Base-by-base conservation (phyloP, 2,113 vertebrate genomes). In the Amblyornis subalaris region DNA sequence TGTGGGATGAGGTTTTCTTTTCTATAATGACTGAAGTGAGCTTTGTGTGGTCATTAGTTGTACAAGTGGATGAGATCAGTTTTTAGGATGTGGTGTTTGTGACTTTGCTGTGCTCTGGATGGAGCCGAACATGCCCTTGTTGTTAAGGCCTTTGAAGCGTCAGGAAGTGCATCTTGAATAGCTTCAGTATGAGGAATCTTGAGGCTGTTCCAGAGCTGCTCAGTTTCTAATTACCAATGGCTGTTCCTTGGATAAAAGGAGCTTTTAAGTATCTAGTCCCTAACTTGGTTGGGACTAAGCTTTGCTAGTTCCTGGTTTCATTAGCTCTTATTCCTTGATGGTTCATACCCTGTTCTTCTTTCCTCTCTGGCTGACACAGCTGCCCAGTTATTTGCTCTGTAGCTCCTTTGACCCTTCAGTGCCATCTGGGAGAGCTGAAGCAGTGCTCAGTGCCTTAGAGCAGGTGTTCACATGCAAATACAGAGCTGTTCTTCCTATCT, bases 121-220 rank as follows among this genome's bases (percentile, higher is more conserved):
- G 70, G 85, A 88, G 64, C 85, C 7, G 38, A 94, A 85, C 88
- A 90, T 93, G 82, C 85, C 67, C 89, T 94, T 93, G 73, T 88
- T 83, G 85, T 96, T 94, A 86, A 84, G 51, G 85, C 74, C 88
- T 97, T 97, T 95, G 91, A 93, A 95, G 94, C 91, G 67, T 85
- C 74, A 53, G 89, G 91, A 95, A 94, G 55, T 67, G 81, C 84
- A 83, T 95, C 89, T 80, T 44, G 89, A 97, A 96, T 91, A 60
- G 91, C 81, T 94, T 94, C 75, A 89, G 72, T 86, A 80, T 95
- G 93, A 66, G 85, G 72, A 94, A 85, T 95, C 85, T 45, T 55
- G 88, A 95, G 91, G 91, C 85, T 62, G 51, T 85, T 95, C 94
- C 96, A 91, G 95, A 90, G 72, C 54, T 88, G 14, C 88, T 94